Percentiles rank a stretch among this genome's conserved stretches.
Conservation (phyloP, 2,888 invertebrate genomes). For the Aspidiotus rigidus region DNA sequence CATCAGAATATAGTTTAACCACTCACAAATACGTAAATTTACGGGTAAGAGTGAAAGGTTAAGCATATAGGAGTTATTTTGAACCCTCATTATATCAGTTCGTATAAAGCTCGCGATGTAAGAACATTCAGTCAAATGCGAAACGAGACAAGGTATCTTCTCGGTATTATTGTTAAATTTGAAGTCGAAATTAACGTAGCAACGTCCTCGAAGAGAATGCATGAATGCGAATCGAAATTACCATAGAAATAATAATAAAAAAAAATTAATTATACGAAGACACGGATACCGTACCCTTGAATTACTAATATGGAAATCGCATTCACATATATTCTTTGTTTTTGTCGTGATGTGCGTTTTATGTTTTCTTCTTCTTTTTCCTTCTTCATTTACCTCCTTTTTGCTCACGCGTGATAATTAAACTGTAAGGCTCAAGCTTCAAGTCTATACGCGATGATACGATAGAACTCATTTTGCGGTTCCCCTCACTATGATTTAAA, state of each 20-base stretch:
- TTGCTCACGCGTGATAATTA: conserved; percentile 7
- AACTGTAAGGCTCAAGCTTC: not conserved
- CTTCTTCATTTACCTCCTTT: not conserved
- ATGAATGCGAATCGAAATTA: conserved; percentile 13
- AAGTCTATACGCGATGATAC: no score
- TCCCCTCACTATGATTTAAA: no score
- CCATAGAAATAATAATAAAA: conserved; percentile 26
- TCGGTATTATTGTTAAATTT: not conserved
- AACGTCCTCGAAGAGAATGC: not conserved
- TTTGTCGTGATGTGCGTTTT: no score
- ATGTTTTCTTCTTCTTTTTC: not conserved
- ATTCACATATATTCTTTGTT: conserved; percentile 18
- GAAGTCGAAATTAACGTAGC: conserved; percentile 1
- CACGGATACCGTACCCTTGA: conserved; percentile 29
- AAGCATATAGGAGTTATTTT: no score
- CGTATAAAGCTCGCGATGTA: no score
- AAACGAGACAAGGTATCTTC: not conserved
- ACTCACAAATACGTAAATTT: no score
- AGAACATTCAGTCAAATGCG: not conserved
- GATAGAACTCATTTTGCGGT: no score
- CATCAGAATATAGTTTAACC: no score
- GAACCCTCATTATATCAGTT: no score
- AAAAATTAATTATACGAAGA: conserved; percentile 17
- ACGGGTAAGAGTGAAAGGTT: no score
- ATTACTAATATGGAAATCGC: conserved; percentile 33